Base-by-base conservation (phyloP, 2,888 invertebrate genomes). In the Andrena bicolor region DNA sequence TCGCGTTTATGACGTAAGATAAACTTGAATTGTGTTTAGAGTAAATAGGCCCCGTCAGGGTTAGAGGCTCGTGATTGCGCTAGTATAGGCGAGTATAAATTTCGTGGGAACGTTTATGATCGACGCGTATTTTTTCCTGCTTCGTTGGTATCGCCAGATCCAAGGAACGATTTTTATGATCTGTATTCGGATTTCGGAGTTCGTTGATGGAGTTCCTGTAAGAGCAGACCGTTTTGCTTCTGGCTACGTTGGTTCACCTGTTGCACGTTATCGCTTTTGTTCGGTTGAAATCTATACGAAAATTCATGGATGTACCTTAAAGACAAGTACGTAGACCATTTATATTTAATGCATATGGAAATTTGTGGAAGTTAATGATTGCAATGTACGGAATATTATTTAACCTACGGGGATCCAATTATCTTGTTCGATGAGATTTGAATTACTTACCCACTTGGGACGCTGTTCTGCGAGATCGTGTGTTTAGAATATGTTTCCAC, bases 21-120 rank as follows among this genome's bases (percentile, higher is more conserved):
- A 75, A 68, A 71, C 41, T 23, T 48, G 20, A 76, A 71, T 35
- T 82, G 76, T 66, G 32, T 80, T 72, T 72, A 32, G 60, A 72
- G 72, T 66, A 80, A 80, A 80, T 72, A 72, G 10, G 28, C 48
- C 23, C 23, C 20, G 49, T 23, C 41, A 13, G 10, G 1, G n/a
- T 20, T 70, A 49, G 26, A n/a, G 23, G 30, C 5, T 8, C n/a
- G 32, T 8, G 23, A 8, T 58, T 71, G 71, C 41, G 60, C 26
- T 35, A 32, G 32, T 32, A 70, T 69, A 80, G 80, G 60, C 26
- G 30, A 32, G 32, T 32, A 70, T 69, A 80, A 81, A 64, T 65
- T 80, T 65, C 32, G 6, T 13, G 16, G n/a, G 16, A 35, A 68
- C 35, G 56, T 48, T 60, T 64, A 76, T 51, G 63, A 48, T 13